Evolutionary conservation across 1,140 invertebrate genomes (phyloP).

Genomic region (Musca vetustissima): DNA sequence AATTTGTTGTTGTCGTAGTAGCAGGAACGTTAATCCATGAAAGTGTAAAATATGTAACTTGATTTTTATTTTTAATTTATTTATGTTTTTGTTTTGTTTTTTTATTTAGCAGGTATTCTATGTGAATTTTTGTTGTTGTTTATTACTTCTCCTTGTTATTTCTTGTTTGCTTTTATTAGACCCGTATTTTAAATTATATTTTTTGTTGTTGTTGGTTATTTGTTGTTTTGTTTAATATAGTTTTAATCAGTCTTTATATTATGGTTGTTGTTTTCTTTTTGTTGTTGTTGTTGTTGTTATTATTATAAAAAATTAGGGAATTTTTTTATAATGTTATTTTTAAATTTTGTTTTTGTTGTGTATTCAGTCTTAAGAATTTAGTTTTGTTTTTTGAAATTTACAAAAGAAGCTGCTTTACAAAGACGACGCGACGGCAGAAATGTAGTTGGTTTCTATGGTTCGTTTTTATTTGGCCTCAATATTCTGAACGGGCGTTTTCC

Average conservation of each 20-base stretch:
- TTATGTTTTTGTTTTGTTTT: constrained; percentile 28
- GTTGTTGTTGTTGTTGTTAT: too few species aligned
- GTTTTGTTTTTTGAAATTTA: constrained; percentile 22
- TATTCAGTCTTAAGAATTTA: constrained; percentile 28
- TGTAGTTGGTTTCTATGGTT: neutral
- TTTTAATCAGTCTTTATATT: constrained; percentile 31
- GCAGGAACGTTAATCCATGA: constrained; percentile 54
- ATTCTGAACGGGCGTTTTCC: neutral
- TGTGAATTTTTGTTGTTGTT: constrained; percentile 26
- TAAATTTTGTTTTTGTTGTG: constrained; percentile 15
- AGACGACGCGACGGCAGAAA: constrained; percentile 1
- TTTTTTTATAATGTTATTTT: neutral
- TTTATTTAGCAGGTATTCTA: constrained; percentile 33
- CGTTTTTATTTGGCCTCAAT: neutral
- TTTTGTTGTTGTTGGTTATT: constrained; percentile 14
- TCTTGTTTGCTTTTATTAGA: constrained; percentile 14
- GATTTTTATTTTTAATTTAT: constrained; percentile 31
- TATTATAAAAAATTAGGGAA: constrained; percentile 9
- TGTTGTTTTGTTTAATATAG: constrained; percentile 14
- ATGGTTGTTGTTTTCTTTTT: neutral
- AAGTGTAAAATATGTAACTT: constrained; percentile 12
- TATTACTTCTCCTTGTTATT: neutral
- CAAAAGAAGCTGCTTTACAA: constrained; percentile 10
- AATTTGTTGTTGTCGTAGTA: constrained; percentile 18
- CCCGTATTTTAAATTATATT: constrained; percentile 29